phyloP scores from a whole-genome alignment of 1,140 invertebrate genomes.

The Cydia pomonella region DNA sequence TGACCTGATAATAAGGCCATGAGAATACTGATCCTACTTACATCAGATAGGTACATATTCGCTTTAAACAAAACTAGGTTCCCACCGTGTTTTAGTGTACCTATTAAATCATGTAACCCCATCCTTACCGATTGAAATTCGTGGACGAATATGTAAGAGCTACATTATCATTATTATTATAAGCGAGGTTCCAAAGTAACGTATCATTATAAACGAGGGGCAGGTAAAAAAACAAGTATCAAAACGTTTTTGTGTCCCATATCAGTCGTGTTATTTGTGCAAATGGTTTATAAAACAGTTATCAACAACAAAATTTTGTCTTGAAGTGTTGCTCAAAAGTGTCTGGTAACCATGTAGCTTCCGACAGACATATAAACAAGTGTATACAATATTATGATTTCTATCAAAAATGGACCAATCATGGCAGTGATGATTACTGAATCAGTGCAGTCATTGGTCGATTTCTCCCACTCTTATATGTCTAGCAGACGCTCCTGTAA shows the following conservation, averaged over 20 bases:
- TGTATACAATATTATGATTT: slow-evolving; percentile 66
- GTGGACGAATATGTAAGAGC: slow-evolving; percentile 58
- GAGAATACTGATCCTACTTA: neutral
- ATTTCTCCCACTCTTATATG: slow-evolving; percentile 76
- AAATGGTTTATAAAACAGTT: slow-evolving; percentile 73
- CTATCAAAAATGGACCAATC: slow-evolving; percentile 78
- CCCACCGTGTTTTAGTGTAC: neutral
- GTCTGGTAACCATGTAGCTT: slow-evolving; percentile 69
- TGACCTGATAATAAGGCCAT: too few species aligned
- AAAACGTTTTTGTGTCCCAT: slow-evolving; percentile 78
- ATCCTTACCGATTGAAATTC: slow-evolving; percentile 47
- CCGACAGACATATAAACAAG: slow-evolving; percentile 78
- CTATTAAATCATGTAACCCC: neutral
- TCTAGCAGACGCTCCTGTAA: slow-evolving; percentile 72
- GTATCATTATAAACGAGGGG: slow-evolving; percentile 71
- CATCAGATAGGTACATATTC: neutral
- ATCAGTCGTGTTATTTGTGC: slow-evolving; percentile 79
- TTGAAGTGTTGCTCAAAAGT: slow-evolving; percentile 79
- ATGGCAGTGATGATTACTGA: slow-evolving; percentile 68
- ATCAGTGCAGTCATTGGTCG: slow-evolving; percentile 77
- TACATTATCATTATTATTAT: slow-evolving; percentile 55
- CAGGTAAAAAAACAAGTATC: slow-evolving; percentile 77
- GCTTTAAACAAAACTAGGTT: neutral
- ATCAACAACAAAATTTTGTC: slow-evolving; percentile 69
- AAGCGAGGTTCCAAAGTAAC: slow-evolving; percentile 67